phyloP scores from a whole-genome alignment of 2,888 invertebrate genomes.

The Polyommatus iphigenia region DNA sequence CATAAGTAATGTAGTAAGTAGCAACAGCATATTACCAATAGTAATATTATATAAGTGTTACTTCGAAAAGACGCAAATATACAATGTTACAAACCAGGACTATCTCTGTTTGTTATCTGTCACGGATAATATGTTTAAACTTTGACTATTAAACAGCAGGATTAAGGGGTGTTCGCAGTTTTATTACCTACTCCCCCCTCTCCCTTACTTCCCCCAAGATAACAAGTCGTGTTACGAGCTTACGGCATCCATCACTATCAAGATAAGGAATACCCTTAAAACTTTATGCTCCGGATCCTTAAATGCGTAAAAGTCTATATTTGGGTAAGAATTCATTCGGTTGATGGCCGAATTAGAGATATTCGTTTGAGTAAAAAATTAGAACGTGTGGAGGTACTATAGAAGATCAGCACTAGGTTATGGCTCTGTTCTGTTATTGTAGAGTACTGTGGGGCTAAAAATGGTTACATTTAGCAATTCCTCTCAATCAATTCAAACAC shows the following conservation, averaged over 20 bases:
- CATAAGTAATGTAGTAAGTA: too few species aligned
- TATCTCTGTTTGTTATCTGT: not conserved
- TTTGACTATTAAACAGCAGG: slow-evolving; percentile 6
- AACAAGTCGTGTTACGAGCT: not conserved
- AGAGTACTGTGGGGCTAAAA: too few species aligned
- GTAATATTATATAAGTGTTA: too few species aligned
- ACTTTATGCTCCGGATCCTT: not conserved
- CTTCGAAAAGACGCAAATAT: not conserved
- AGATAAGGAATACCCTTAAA: not conserved
- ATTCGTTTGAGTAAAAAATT: too few species aligned
- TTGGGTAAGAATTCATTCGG: too few species aligned
- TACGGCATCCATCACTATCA: slow-evolving; percentile 12
- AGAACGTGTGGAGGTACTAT: too few species aligned
- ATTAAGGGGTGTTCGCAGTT: slow-evolving; percentile 5
- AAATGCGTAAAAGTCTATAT: too few species aligned
- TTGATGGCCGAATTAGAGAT: too few species aligned
- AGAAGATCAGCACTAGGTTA: not conserved
- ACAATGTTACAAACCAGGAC: not conserved
- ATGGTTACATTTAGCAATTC: too few species aligned
- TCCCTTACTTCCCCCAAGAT: not conserved
- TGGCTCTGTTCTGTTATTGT: too few species aligned
- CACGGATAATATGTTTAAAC: not conserved
- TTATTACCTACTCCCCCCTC: not conserved
- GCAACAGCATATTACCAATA: too few species aligned
- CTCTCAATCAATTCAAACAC: too few species aligned